phyloP scores from a whole-genome alignment of 2,113 vertebrate species.

The Saiga tatarica region DNA sequence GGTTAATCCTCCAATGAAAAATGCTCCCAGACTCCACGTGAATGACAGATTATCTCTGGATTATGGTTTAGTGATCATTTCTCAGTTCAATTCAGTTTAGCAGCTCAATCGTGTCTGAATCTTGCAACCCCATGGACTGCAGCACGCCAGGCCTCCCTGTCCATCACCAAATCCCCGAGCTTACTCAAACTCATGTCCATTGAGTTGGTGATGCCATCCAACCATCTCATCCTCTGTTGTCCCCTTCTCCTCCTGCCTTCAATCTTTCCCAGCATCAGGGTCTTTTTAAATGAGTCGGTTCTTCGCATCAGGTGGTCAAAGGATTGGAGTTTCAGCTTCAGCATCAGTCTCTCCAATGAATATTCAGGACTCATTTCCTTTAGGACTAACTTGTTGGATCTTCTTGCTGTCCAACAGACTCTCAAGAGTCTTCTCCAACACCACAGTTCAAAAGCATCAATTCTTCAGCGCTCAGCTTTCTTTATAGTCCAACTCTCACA shows the following conservation, averaged over 20 bases:
- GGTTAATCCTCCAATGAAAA: background rate
- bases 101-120: fast-evolving
- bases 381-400: background rate
- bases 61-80: background rate
- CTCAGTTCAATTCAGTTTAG: background rate
- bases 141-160: background rate
- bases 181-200: background rate
- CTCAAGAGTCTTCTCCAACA: background rate
- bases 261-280: background rate
- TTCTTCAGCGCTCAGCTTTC: background rate
- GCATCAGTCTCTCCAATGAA: background rate
- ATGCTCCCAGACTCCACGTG: background rate
- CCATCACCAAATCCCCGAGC: background rate
- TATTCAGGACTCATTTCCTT: background rate
- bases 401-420: background rate
- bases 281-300: background rate
- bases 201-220: background rate
- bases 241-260: background rate
- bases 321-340: background rate
- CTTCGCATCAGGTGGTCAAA: background rate
- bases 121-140: background rate
- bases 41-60: background rate
- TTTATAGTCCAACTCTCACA: background rate
- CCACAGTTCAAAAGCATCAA: background rate
- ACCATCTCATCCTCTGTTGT: background rate